phyloP scores from a whole-genome alignment of 2,888 invertebrate genomes.

The Drosophila nigritarsus region DNA sequence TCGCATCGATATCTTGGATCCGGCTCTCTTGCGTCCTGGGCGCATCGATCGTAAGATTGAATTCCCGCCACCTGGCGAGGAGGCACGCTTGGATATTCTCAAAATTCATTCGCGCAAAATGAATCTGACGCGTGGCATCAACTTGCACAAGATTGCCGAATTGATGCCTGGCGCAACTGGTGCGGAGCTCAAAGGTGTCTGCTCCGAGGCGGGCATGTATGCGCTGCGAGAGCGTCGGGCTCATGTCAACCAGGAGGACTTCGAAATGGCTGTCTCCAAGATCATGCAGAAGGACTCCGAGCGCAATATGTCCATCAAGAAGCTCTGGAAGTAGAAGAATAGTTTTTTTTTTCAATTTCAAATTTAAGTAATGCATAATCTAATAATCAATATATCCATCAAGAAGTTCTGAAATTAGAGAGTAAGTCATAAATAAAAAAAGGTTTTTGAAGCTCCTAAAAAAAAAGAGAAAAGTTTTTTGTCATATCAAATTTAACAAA shows the following conservation, averaged over 20 bases:
- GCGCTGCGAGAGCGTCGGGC: slow-evolving; percentile 98
- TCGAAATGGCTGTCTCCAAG: slow-evolving; percentile 99
- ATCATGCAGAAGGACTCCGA: slow-evolving; percentile 99
- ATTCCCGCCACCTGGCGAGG: slow-evolving; percentile 99
- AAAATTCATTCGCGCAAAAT: slow-evolving; percentile 99
- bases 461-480: not conserved
- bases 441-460: not conserved
- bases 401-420: not conserved
- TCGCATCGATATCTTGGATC: slow-evolving; percentile 98
- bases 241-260: slow-evolving; percentile 99
- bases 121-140: slow-evolving; percentile 99
- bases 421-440: not conserved
- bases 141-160: slow-evolving; percentile 98
- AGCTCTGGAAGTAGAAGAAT: slow-evolving; percentile 95
- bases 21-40: slow-evolving; percentile 97
- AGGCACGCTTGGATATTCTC: slow-evolving; percentile 97
- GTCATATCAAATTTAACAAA: not conserved
- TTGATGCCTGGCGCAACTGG: slow-evolving; percentile 97
- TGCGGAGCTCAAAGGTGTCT: slow-evolving; percentile 99
- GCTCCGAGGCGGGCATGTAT: slow-evolving; percentile 99
- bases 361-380: not conserved
- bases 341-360: not conserved
- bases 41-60: slow-evolving; percentile 99
- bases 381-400: not conserved
- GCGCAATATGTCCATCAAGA: slow-evolving; percentile 99